These are phyloP conservation scores for Euwallacea similis DNA, from an alignment of 1,140 invertebrate genomes.

Conservation along the genomic window DNA sequence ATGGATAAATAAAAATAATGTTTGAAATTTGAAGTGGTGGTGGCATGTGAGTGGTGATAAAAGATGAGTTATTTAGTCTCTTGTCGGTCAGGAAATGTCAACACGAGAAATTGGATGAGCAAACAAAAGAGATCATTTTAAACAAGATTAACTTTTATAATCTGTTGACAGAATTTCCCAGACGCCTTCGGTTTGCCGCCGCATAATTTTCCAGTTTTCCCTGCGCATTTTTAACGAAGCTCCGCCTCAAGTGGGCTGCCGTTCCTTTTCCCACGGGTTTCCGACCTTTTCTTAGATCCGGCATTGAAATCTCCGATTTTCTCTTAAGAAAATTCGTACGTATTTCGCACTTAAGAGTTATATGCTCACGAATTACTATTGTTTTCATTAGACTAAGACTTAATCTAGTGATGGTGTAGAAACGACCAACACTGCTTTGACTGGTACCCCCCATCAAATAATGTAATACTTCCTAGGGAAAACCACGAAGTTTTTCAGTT, in stretches of 20 bases:
- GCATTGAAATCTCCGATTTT: conserved; percentile 40
- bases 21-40: not conserved
- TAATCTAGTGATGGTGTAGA: no score
- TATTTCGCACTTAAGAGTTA: no score
- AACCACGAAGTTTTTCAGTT: no score
- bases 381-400: no score
- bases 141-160: conserved; percentile 50
- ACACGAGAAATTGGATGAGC: not conserved
- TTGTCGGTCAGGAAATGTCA: conserved; percentile 17
- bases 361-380: no score
- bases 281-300: conserved; percentile 33
- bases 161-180: conserved; percentile 47
- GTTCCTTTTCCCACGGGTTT: conserved; percentile 30
- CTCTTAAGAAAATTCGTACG: no score
- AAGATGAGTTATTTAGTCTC: not conserved
- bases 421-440: no score
- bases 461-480: no score
- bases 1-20: conserved; percentile 1
- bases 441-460: no score
- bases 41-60: not conserved
- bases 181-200: conserved; percentile 38
- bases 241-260: conserved; percentile 28
- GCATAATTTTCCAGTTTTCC: conserved; percentile 40
- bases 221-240: conserved; percentile 28
- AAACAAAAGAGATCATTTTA: conserved; percentile 48